A percentile compares a stretch with the other conserved stretches of the same genome.
Evolutionary conservation across 1,140 invertebrate species (phyloP).

Genomic region (Meloidogyne floridensis): DNA sequence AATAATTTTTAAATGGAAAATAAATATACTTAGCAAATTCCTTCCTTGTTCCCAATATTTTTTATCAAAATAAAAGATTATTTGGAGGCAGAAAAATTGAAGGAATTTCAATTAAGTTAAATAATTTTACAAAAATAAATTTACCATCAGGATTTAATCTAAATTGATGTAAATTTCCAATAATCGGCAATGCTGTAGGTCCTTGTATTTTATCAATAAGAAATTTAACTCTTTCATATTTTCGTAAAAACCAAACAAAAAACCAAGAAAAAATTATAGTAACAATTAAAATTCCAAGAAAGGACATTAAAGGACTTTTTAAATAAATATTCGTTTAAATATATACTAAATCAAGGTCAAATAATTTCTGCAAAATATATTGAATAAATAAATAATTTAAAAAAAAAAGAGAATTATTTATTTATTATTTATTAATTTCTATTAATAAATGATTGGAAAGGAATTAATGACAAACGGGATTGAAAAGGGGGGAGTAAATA

Average conservation of each 20-base stretch:
- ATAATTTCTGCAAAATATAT: too few relatives aligned
- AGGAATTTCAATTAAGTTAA: neutral
- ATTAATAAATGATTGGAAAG: too few relatives aligned
- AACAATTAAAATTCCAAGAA: slow-evolving; percentile 46
- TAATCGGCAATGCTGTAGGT: slow-evolving; percentile 55
- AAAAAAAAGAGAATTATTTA: too few relatives aligned
- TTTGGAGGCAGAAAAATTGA: neutral
- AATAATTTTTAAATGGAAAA: neutral
- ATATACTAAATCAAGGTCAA: too few relatives aligned
- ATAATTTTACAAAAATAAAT: neutral
- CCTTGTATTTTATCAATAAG: slow-evolving; percentile 57
- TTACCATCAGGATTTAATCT: slow-evolving; percentile 59
- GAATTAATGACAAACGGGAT: too few relatives aligned
- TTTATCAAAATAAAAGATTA: neutral
- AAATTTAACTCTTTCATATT: slow-evolving; percentile 31
- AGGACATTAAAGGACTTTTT: slow-evolving; percentile 38
- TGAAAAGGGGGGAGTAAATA: too few relatives aligned
- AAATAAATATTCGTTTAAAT: neutral
- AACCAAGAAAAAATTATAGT: slow-evolving; percentile 39
- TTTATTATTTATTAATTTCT: too few relatives aligned
- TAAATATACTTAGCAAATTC: too few relatives aligned
- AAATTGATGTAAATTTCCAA: slow-evolving; percentile 64
- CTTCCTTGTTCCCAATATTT: too few relatives aligned
- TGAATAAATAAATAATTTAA: too few relatives aligned
- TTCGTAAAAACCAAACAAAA: slow-evolving; percentile 33